Conservation (phyloP, 2,888 invertebrate species). For the Candidula unifasciata region DNA sequence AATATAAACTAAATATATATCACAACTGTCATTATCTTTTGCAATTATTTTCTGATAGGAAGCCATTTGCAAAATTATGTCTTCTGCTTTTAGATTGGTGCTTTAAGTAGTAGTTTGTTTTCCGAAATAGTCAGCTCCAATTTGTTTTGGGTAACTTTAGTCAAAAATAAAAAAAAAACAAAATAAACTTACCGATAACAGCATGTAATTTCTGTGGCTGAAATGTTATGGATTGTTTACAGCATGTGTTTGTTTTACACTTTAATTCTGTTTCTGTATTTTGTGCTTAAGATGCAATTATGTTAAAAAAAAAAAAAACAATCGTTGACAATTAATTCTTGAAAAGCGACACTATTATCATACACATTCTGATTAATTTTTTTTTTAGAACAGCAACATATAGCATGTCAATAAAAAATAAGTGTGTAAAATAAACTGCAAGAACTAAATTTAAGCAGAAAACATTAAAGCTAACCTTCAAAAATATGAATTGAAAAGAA, state of each 20-base stretch:
- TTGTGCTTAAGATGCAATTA: not conserved
- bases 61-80: no score
- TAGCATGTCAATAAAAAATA: not conserved
- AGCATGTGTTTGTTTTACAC: not conserved
- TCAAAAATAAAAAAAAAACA: no score
- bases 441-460: not conserved
- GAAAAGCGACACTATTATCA: not conserved
- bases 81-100: no score
- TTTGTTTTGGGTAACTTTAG: not conserved
- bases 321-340: not conserved
- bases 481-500: not conserved
- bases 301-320: no score
- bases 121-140: no score
- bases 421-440: not conserved
- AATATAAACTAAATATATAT: conserved; percentile 1
- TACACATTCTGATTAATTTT: not conserved
- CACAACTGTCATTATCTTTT: not conserved
- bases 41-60: no score
- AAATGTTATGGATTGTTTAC: not conserved
- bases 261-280: not conserved
- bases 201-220: not conserved
- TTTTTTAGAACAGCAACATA: not conserved
- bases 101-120: no score
- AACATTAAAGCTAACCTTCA: not conserved
- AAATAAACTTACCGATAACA: not conserved